Evolutionary conservation across 2,113 vertebrate species (phyloP), one percentile per base, ranked within the genome.

Genomic region (Pelodiscus sinensis): DNA sequence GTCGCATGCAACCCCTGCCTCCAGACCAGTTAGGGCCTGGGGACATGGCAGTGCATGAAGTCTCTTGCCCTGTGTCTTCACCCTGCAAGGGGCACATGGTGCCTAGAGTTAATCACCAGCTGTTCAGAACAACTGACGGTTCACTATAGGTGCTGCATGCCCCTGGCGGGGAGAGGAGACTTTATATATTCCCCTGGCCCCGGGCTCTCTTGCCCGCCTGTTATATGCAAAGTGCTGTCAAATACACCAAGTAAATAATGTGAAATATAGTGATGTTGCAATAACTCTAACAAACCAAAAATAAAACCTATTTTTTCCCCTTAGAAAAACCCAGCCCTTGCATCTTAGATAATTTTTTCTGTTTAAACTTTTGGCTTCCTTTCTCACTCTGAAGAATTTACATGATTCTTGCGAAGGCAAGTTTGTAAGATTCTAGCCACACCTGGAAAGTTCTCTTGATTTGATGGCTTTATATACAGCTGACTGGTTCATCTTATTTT

Each of bases 391-490:
- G 12, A 50, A 50, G 12, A 22, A 15, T 24, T 77, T 50, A 44
- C 22, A 50, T 77, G 10, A 77, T 50, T 50, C 24, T 44, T 77
- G 21, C 38, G 38, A 44, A 6, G 6, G 38, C 5, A 3, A 22
- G 6, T 52, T 96, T 87, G 71, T 73, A 94, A 68, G 65, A 95
- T 82, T 93, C 86, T 88, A 95, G 94, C 95, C 96, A 91, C 95
- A 94, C 92, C 94, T 94, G 92, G 58, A 93, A 82, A 91, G 84
- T 95, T 92, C 93, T 79, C 92, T 84, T 90, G 88, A 81, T 95
- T 82, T 93, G 95, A 85, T 91, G 81, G 81, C 62, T 96, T 90
- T 92, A 82, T 96, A 38, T 81, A 85, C 9, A 79, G 94, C 96
- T 80, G 88, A 86, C 56, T 88, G 84, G 73, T 93, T 85, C 55